Conservation (phyloP, 2,797 vertebrate genomes). For the Threskiornis aethiopicus region DNA sequence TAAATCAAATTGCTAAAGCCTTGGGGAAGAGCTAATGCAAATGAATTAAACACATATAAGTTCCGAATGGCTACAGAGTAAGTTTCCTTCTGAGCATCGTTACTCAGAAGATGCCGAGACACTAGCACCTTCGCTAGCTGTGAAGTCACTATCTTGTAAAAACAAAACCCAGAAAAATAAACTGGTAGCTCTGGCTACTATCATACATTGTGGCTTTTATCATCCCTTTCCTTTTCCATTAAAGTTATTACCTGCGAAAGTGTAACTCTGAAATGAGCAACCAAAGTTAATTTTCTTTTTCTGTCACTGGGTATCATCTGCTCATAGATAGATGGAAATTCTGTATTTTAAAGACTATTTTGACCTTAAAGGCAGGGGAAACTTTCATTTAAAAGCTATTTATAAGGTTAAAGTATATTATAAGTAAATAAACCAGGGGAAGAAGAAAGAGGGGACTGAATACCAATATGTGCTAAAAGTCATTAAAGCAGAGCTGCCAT, state of each 20-base stretch:
- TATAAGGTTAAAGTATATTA: not conserved
- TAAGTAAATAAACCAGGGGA: not conserved
- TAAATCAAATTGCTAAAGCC: constrained; percentile 30
- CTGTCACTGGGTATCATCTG: constrained; percentile 11
- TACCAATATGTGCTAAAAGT: not conserved
- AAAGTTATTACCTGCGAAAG: not conserved
- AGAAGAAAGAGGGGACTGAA: not conserved
- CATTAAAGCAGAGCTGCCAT: not conserved
- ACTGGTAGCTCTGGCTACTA: not conserved
- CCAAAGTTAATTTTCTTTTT: not conserved
- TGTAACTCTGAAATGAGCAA: not conserved
- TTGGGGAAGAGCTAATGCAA: constrained; percentile 23
- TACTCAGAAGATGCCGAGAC: not conserved
- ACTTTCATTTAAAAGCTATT: constrained; percentile 9
- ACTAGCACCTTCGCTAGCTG: not conserved
- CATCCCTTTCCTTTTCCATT: not conserved
- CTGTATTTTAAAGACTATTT: not conserved
- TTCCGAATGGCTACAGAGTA: not conserved
- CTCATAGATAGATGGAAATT: not conserved
- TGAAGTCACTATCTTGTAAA: not conserved
- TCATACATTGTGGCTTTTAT: not conserved
- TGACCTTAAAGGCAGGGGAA: constrained; percentile 20
- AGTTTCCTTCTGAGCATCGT: not conserved
- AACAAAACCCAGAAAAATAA: not conserved
- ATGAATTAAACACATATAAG: not conserved